These are phyloP conservation scores for Ciconia stormi DNA, from an alignment of 2,113 vertebrate genomes.

Conservation along the genomic window DNA sequence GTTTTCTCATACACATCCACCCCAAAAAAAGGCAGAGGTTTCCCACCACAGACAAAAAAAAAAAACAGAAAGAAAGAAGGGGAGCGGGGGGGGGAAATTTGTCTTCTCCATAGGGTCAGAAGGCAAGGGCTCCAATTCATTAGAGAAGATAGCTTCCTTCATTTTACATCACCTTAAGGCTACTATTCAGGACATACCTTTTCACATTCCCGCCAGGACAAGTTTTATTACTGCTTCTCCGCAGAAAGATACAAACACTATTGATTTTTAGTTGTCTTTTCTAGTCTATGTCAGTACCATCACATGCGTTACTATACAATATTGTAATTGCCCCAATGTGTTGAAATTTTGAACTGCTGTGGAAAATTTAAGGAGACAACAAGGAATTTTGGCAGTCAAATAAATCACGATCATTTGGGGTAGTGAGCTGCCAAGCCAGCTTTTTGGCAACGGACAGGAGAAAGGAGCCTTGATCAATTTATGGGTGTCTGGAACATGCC, in stretches of 20 bases:
- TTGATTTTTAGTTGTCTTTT: constrained; percentile 6
- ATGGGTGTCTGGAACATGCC: neutral
- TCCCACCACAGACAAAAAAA: neutral
- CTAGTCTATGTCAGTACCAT: neutral
- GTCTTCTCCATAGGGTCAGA: neutral
- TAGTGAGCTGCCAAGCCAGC: neutral
- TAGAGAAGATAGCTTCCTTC: neutral
- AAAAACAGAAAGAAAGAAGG: neutral
- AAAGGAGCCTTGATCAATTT: neutral
- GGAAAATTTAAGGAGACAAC: constrained; percentile 22
- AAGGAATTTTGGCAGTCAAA: neutral
- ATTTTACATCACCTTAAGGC: constrained; percentile 3
- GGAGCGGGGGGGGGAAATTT: too few species aligned
- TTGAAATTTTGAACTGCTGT: neutral
- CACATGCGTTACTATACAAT: neutral
- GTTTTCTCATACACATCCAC: neutral
- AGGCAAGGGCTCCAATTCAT: neutral
- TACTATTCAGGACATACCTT: neutral
- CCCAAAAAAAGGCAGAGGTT: neutral
- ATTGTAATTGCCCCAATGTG: neutral
- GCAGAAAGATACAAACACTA: neutral
- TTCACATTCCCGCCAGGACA: neutral
- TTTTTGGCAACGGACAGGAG: neutral
- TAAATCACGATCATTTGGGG: neutral
- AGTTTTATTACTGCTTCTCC: neutral